Conservation (phyloP, 2,797 vertebrate genomes). For the Apogon hyalosoma region DNA sequence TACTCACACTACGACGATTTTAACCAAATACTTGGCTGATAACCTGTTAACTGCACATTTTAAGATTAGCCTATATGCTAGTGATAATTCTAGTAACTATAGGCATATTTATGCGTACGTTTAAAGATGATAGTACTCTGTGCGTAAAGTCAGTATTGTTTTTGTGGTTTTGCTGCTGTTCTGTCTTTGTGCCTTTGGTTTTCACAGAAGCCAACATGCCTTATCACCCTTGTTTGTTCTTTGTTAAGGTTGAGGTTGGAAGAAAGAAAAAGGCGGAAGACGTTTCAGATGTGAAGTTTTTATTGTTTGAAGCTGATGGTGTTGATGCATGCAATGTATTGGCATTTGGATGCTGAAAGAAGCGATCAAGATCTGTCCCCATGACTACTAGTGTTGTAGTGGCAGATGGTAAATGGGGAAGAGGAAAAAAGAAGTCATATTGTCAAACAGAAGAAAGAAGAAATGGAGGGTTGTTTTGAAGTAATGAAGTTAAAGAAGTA, state of each 20-base stretch:
- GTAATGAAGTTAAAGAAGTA: constrained; percentile 85
- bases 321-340: constrained; percentile 97
- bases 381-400: constrained; percentile 81
- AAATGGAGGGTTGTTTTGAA: constrained; percentile 93
- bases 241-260: constrained; percentile 99
- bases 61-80: background rate
- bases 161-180: constrained; percentile 50
- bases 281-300: constrained; percentile 98
- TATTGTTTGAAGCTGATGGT: constrained; percentile 98
- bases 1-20: constrained; percentile 2
- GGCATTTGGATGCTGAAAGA: constrained; percentile 93
- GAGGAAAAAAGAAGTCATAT: constrained; percentile 85
- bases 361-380: constrained; percentile 82
- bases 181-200: constrained; percentile 57
- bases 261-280: constrained; percentile 99
- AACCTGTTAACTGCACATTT: background rate
- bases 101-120: background rate
- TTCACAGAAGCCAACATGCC: constrained; percentile 75
- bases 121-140: background rate
- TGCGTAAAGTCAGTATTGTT: constrained; percentile 42
- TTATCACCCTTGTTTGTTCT: constrained; percentile 86
- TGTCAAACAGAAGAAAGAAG: constrained; percentile 99
- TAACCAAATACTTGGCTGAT: background rate
- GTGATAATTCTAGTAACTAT: background rate
- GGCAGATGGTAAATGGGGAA: constrained; percentile 82